Conservation (phyloP, 2,797 vertebrate genomes). For the Enteromius trimaculatus region DNA sequence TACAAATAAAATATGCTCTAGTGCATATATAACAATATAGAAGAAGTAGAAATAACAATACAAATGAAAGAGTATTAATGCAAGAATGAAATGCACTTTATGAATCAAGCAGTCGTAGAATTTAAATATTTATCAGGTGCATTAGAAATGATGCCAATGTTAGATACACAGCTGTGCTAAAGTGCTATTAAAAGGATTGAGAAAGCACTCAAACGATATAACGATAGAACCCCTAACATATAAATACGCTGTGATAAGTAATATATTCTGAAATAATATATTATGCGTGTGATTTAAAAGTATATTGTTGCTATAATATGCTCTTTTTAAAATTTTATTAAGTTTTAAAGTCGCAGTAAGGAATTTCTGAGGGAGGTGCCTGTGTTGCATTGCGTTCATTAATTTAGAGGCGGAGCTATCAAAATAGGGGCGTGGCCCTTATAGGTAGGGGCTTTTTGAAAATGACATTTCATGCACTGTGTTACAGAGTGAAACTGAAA, state of each 20-base stretch:
- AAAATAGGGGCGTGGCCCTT: neutral
- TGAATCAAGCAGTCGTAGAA: neutral
- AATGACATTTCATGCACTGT: too few species aligned
- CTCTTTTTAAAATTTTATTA: neutral
- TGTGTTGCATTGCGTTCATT: neutral
- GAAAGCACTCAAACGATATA: neutral
- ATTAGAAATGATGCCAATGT: neutral
- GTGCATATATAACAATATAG: too few species aligned
- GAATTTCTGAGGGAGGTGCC: neutral
- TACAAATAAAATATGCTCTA: neutral
- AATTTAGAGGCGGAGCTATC: neutral
- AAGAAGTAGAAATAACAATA: neutral
- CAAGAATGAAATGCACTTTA: neutral
- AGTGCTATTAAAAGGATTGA: neutral
- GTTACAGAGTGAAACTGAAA: too few species aligned
- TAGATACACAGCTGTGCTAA: neutral
- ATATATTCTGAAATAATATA: neutral
- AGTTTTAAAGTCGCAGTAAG: neutral
- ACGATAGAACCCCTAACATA: neutral
- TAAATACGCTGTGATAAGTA: neutral
- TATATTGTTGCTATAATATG: neutral
- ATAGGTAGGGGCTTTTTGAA: neutral
- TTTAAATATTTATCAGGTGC: neutral
- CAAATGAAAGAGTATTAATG: neutral
- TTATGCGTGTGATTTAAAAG: neutral